Percentiles rank a stretch among this genome's conserved stretches.
Evolutionary conservation across 92 coral and sea anemone genomes (phyloP).

Genomic region (Bergia sp.): DNA sequence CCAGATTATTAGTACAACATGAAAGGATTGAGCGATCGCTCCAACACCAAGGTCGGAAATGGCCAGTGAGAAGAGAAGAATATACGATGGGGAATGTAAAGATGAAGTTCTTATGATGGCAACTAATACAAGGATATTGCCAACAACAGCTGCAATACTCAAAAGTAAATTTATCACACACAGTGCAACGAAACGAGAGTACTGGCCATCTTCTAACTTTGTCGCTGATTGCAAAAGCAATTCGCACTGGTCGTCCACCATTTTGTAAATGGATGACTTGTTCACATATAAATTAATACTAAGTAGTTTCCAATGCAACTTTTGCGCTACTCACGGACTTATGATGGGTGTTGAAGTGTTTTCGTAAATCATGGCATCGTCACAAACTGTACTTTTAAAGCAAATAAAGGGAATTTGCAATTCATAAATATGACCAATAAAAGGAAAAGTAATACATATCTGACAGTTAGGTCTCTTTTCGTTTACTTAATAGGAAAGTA

Average conservation of each 20-base stretch:
- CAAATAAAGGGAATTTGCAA: too few relatives aligned
- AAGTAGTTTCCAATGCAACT: too few relatives aligned
- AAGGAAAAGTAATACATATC: too few relatives aligned
- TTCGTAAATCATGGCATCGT: too few relatives aligned
- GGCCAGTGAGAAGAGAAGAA: slow-evolving; percentile 22
- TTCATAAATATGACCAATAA: too few relatives aligned
- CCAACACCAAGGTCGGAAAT: slow-evolving; percentile 29
- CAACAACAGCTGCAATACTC: slow-evolving; percentile 4
- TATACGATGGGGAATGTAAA: slow-evolving; percentile 26
- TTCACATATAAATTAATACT: too few relatives aligned
- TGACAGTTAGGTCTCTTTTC: too few relatives aligned
- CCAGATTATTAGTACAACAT: slow-evolving; percentile 9
- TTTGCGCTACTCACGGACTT: too few relatives aligned
- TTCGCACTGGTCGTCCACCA: background rate
- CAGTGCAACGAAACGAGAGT: background rate
- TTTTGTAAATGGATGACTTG: background rate
- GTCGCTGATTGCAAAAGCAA: background rate
- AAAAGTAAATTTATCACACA: background rate
- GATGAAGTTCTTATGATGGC: slow-evolving; percentile 33
- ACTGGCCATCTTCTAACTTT: background rate
- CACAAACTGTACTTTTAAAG: too few relatives aligned
- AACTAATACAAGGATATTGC: background rate
- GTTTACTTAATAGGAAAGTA: too few relatives aligned
- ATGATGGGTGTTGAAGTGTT: too few relatives aligned
- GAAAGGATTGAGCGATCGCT: slow-evolving; percentile 5